phyloP scores from a whole-genome alignment of 2,797 vertebrate species.

The Rhinophrynus dorsalis region DNA sequence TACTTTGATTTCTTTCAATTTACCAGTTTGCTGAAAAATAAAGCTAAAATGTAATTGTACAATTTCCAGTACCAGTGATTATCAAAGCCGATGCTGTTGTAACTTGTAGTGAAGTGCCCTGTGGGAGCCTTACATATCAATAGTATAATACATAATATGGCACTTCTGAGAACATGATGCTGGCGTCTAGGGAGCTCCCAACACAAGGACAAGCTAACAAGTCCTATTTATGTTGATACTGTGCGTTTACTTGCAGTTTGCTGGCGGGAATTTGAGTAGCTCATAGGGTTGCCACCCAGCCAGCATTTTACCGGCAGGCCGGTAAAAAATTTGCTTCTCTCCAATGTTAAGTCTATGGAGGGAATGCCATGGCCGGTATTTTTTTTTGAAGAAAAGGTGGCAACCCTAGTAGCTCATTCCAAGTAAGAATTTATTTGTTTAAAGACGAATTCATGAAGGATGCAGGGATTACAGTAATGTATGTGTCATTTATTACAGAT shows the following conservation, averaged over 20 bases:
- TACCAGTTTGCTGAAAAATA: not conserved
- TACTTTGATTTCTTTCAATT: not conserved
- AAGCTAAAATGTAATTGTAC: not conserved
- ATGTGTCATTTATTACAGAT: too few species aligned
- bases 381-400: too few species aligned
- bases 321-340: too few species aligned
- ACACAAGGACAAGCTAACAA: not conserved
- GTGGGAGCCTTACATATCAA: not conserved
- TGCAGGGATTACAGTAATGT: too few species aligned
- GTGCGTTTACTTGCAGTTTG: not conserved
- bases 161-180: not conserved
- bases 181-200: not conserved
- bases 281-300: too few species aligned
- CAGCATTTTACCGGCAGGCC: too few species aligned
- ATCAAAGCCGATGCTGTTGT: not conserved
- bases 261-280: too few species aligned
- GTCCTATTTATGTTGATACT: not conserved
- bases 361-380: too few species aligned
- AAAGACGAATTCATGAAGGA: too few species aligned
- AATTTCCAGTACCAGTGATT: not conserved
- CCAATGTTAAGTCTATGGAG: too few species aligned
- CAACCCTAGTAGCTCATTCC: not conserved
- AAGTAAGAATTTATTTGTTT: not conserved
- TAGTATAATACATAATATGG: not conserved
- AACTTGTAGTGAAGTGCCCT: not conserved